Base-by-base conservation (phyloP, 2,888 invertebrate species). In the Gymnoscelis rufifasciata region DNA sequence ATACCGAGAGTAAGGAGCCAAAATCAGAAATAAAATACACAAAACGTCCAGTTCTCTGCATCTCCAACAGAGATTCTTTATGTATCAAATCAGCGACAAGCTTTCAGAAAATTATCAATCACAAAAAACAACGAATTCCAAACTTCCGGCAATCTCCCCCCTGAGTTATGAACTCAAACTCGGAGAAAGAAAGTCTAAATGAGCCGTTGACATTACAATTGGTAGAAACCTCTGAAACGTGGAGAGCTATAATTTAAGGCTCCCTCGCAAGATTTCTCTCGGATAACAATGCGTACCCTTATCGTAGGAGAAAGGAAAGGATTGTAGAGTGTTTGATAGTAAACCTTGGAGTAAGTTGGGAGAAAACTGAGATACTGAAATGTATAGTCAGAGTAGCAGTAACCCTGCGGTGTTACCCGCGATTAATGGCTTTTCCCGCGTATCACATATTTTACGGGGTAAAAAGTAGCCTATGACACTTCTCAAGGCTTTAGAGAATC, bases 181-280 rank as follows among this genome's bases (percentile, higher is more conserved):
- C 47, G 24, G 36, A 44, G 45, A 46, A 51, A 40, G 26, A 33
- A 24, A 31, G 36, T 38, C 44, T 46, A 50, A 51, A 44, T 43
- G 49, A 37, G 43, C 43, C 76, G 78, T 74, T 76, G 82, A 83
- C 79, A 79, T 64, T 52, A 47, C 64, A 67, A 66, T 62, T 61
- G 60, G 54, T 66, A 52, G 54, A 59, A 64, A 56, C 59, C 59
- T 54, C 57, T 57, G 54, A 60, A 61, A 42, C 64, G 62, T 67
- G 71, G 72, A 74, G 60, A 56, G 62, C 68, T 47, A 76, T 83
- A 86, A 83, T 72, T 87, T 78, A 83, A 74, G 69, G 77, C 75
- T 70, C 66, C 77, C 82, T 77, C 71, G 78, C 70, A 63, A 83
- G 84, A 83, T 80, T 76, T 72, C 62, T 52, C 64, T 60, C 60